Evolutionary conservation across 1,140 invertebrate species (phyloP).

Genomic region (Paraescarpia echinospica): DNA sequence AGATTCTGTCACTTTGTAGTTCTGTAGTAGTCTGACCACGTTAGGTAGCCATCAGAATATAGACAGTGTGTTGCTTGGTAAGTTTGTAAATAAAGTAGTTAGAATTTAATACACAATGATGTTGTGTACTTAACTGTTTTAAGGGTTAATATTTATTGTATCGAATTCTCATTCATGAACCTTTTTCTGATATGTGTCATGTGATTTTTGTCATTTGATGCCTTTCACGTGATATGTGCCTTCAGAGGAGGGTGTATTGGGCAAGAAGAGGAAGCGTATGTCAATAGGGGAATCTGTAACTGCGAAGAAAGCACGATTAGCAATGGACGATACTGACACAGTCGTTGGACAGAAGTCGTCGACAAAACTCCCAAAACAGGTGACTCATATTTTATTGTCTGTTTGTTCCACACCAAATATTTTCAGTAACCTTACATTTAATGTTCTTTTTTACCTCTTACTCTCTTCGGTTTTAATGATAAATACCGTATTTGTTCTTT

Average conservation of each 20-base stretch:
- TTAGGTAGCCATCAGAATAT: no score
- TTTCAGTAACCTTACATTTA: no score
- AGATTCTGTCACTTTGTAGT: no score
- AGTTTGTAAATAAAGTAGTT: not conserved
- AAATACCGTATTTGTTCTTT: no score
- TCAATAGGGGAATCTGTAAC: not conserved
- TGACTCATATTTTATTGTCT: not conserved
- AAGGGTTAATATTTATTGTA: not conserved
- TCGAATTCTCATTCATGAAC: not conserved
- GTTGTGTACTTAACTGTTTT: not conserved
- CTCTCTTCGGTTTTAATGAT: no score
- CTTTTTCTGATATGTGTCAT: not conserved
- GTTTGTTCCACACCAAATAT: no score
- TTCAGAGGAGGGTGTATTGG: not conserved
- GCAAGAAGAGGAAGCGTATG: not conserved
- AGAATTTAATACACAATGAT: not conserved
- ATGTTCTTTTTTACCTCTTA: no score
- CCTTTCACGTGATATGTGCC: not conserved
- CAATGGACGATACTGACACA: not conserved
- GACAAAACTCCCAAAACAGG: not conserved
- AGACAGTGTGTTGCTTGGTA: not conserved
- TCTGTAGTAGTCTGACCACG: no score
- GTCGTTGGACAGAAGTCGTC: not conserved
- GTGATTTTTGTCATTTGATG: not conserved
- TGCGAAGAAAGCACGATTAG: not conserved